Evolutionary conservation across 2,888 invertebrate species (phyloP).

Genomic region (Yponomeuta sedellus): DNA sequence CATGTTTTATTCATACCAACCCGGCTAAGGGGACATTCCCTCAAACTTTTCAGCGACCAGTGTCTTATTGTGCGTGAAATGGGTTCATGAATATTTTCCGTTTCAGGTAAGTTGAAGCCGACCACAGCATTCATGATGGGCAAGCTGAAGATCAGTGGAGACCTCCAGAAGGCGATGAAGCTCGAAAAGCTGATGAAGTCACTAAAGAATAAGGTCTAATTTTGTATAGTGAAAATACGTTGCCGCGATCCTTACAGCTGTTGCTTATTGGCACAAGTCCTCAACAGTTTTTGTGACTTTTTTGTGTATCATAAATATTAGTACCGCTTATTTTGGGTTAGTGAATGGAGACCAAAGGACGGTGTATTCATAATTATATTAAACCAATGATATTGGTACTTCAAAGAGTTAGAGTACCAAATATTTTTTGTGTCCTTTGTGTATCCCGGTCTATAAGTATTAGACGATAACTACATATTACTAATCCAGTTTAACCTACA

Average conservation of each 20-base stretch:
- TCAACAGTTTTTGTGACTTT: no score
- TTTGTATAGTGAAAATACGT: conserved; percentile 12
- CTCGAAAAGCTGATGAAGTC: conserved; percentile 92
- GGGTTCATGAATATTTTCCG: background rate
- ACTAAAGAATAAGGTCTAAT: conserved; percentile 79
- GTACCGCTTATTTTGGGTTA: no score
- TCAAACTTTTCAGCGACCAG: no score
- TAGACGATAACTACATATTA: background rate
- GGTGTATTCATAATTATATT: no score
- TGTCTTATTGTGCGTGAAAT: no score
- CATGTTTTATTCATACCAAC: no score
- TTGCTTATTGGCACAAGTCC: background rate
- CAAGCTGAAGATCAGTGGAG: conserved; percentile 94
- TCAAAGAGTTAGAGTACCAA: no score
- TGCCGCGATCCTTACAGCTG: background rate
- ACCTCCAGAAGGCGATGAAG: conserved; percentile 95
- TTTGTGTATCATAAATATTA: no score
- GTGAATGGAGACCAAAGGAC: no score
- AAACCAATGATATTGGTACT: no score
- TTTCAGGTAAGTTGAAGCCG: conserved; percentile 89
- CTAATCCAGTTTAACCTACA: background rate
- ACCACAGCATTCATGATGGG: conserved; percentile 97
- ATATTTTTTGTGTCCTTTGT: background rate
- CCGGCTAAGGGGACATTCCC: no score
- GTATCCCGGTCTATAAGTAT: background rate